Base-by-base conservation (phyloP, 2,113 vertebrate genomes). In the Psilopsiagon aymara region DNA sequence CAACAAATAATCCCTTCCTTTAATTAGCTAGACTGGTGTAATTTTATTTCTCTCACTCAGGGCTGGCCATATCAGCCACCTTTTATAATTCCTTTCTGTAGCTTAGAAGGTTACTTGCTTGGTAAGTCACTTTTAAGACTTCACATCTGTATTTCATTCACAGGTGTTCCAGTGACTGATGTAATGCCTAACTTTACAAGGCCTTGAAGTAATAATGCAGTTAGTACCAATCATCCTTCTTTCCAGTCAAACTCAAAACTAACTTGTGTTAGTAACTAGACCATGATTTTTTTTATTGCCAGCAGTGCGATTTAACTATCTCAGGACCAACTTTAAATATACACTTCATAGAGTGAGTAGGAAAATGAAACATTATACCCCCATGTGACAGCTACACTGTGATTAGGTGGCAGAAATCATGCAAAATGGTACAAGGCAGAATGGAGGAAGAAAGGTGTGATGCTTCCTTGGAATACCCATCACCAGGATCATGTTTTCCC, bases 281-380 rank as follows among this genome's bases (percentile, higher is more conserved):
- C 24, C 13, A 27, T 11, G 25, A 47, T 57, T 68, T 89, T 62
- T 62, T 94, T 59, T 41, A 94, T 63, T 66, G 62, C 77, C 93
- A 88, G 63, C 43, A 43, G 31, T 5, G 7, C 8, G 5, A 82
- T 62, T 53, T 71, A 68, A 39, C 41, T 39, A 39, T 39, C 67
- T 95, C 37, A 89, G 89, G 49, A 68, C 52, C 70, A 77, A 75
- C 75, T 88, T 92, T 75, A 52, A 92, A 93, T 62, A 94, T 67
- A 90, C 91, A 90, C 91, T 94, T 90, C 75, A 66, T 17, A 77
- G 44, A 53, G 59, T 7, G 75, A 83, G 85, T 76, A 96, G 64
- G 77, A 82, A 95, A 97, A 96, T 60, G 70, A 96, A 88, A 89
- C 35, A 66, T 60, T 90, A 75, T 68, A 78, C 19, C 59, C 70